These are phyloP conservation scores for Andrena hattorfiana DNA, from an alignment of 2,888 invertebrate genomes.

Conservation along the genomic window DNA sequence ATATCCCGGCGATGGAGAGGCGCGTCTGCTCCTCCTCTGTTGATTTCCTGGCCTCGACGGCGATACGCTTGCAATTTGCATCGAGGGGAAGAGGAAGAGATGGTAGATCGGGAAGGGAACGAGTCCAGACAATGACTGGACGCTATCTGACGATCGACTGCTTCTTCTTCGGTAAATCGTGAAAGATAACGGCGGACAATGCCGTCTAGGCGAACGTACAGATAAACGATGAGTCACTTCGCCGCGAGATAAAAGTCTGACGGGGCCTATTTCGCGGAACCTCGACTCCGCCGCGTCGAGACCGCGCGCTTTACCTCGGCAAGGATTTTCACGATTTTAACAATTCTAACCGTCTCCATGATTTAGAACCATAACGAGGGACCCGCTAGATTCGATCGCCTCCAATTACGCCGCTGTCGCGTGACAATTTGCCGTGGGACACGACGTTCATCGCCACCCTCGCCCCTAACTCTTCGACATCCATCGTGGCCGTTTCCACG, in stretches of 20 bases:
- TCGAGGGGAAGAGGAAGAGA: conserved; percentile 17
- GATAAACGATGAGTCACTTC: conserved; percentile 65
- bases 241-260: conserved; percentile 48
- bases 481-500: conserved; percentile 9
- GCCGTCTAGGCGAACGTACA: conserved; percentile 61
- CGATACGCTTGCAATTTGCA: neutral
- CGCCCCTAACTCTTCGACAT: neutral
- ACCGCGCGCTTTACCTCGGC: neutral
- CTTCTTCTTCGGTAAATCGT: conserved; percentile 60
- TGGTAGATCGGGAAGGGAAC: conserved; percentile 38
- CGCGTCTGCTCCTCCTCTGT: neutral
- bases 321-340: neutral
- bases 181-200: conserved; percentile 64
- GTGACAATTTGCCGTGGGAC: conserved; percentile 23
- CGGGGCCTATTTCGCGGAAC: conserved; percentile 34
- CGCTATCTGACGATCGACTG: conserved; percentile 63
- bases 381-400: neutral
- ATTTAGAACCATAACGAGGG: no score
- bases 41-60: neutral
- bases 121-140: conserved; percentile 61
- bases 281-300: no score
- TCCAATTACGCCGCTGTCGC: neutral
- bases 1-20: neutral
- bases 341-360: neutral
- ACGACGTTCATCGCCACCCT: neutral